phyloP scores from a whole-genome alignment of 2,797 vertebrate genomes.

The Spondyliosoma cantharus region DNA sequence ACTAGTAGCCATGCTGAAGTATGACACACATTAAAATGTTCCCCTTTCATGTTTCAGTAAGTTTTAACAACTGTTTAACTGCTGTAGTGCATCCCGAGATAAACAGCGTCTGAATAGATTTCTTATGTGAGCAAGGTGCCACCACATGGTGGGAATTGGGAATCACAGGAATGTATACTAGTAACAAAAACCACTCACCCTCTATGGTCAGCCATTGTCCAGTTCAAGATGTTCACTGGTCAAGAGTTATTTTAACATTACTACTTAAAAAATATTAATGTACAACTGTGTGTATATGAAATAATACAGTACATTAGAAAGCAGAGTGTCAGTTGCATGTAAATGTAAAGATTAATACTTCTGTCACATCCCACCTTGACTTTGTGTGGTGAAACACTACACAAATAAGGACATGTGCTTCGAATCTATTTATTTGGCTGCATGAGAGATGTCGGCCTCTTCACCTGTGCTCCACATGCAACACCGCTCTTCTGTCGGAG shows the following conservation, averaged over 20 bases:
- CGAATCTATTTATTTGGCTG: not conserved
- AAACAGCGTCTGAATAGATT: not conserved
- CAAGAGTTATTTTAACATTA: not conserved
- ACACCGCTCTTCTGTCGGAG: constrained; percentile 83
- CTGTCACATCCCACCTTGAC: not conserved
- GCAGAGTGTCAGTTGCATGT: not conserved
- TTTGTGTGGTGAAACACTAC: not conserved
- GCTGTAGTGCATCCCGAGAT: not conserved
- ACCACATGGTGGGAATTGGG: constrained; percentile 34
- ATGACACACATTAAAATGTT: not conserved
- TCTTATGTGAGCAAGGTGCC: constrained; percentile 32
- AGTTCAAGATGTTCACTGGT: not conserved
- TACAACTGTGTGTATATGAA: not conserved
- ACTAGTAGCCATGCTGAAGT: too few species aligned
- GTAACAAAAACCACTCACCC: too few species aligned
- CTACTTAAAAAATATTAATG: not conserved
- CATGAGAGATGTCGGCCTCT: constrained; percentile 16
- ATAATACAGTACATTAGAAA: not conserved
- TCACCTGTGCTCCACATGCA: constrained; percentile 96
- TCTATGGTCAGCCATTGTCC: not conserved
- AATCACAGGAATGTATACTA: constrained; percentile 13
- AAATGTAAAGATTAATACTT: not conserved
- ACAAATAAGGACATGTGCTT: not conserved
- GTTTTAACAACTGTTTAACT: not conserved
- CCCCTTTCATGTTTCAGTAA: not conserved